A percentile compares a stretch with the other conserved stretches of the same genome.
Conservation (phyloP, 2,113 vertebrate genomes). For the Scytalopus superciliaris region DNA sequence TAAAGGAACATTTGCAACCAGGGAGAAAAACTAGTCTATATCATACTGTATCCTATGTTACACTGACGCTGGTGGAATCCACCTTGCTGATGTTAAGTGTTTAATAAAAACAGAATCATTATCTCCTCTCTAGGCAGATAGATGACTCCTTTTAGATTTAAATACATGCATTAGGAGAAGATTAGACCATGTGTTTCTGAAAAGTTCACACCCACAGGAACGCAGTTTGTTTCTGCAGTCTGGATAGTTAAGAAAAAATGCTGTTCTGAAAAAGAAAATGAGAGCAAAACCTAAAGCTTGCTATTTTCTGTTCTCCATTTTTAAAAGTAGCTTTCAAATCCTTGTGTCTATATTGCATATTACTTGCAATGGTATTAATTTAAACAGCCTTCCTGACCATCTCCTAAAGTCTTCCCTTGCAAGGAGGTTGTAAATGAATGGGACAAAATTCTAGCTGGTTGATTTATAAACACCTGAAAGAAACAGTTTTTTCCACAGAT, state of each 20-base stretch:
- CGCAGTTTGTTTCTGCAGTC: background rate
- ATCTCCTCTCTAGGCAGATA: background rate
- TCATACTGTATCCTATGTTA: background rate
- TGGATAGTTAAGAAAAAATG: background rate
- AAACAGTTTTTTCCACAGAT: background rate
- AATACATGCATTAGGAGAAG: background rate
- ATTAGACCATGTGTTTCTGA: background rate
- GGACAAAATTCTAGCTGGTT: background rate
- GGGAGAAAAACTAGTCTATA: background rate
- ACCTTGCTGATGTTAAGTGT: background rate
- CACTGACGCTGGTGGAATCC: background rate
- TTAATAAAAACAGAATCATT: constrained; percentile 3
- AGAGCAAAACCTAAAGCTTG: background rate
- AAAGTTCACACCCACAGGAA: background rate
- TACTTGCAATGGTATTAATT: background rate
- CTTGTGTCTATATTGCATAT: background rate
- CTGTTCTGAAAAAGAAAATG: background rate
- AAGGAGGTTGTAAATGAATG: background rate
- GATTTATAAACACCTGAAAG: background rate
- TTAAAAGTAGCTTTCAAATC: background rate
- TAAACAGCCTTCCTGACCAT: background rate
- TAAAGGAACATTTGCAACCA: background rate
- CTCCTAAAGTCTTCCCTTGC: background rate
- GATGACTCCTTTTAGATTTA: background rate
- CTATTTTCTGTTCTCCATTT: background rate